phyloP scores from a whole-genome alignment of 2,888 invertebrate species.

The Chrysotoxum bicinctum region DNA sequence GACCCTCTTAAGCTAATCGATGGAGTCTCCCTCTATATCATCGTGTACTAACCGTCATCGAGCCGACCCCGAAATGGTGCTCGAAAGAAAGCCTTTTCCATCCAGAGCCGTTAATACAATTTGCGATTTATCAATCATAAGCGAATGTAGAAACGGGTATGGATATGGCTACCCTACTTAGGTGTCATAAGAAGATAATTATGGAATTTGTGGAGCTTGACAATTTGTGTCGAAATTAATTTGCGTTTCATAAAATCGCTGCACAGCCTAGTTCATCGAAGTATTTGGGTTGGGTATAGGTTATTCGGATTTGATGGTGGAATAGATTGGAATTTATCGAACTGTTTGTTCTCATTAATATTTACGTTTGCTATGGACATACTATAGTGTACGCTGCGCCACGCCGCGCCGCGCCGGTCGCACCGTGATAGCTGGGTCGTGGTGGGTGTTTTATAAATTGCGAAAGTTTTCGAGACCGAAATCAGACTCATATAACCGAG shows the following conservation, averaged over 20 bases:
- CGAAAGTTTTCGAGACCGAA: conserved; percentile 35
- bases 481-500: background rate
- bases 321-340: conserved; percentile 60
- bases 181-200: conserved; percentile 37
- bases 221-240: conserved; percentile 64
- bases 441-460: conserved; percentile 39
- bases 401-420: too few species aligned
- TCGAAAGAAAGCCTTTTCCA: conserved; percentile 66
- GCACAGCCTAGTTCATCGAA: background rate
- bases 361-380: conserved; percentile 8
- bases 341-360: conserved; percentile 31
- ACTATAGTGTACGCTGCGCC: too few species aligned
- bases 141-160: background rate
- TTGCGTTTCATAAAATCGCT: conserved; percentile 45
- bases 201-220: conserved; percentile 62
- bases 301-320: conserved; percentile 6
- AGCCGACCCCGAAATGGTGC: conserved; percentile 40
- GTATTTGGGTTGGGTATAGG: conserved; percentile 27
- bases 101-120: conserved; percentile 15
- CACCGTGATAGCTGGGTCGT: too few species aligned
- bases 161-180: background rate
- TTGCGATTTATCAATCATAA: conserved; percentile 58
- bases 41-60: conserved; percentile 15
- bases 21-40: conserved; percentile 35
- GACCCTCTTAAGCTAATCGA: conserved; percentile 38